phyloP scores from a whole-genome alignment of 2,113 vertebrate species.

The Benthochromis sp. region DNA sequence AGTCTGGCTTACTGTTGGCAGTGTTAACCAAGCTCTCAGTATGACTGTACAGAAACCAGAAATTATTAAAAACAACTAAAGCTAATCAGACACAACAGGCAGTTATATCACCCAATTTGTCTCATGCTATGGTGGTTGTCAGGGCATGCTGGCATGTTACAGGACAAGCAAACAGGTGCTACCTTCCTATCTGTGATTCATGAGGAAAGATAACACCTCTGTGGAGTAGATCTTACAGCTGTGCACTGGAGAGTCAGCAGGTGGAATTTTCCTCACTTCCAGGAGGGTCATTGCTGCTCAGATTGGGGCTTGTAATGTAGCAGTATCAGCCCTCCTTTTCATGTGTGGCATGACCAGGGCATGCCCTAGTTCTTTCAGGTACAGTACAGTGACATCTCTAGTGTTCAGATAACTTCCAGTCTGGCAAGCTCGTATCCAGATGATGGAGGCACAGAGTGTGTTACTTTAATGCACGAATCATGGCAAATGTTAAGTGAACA shows the following conservation, averaged over 20 bases:
- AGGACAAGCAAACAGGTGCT: background rate
- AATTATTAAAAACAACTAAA: background rate
- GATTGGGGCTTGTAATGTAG: background rate
- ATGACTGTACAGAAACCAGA: background rate
- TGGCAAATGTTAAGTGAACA: background rate
- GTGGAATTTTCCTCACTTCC: background rate
- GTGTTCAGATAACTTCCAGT: background rate
- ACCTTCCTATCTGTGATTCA: background rate
- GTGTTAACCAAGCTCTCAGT: background rate
- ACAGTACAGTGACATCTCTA: background rate
- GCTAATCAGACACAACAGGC: background rate
- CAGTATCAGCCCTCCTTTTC: background rate
- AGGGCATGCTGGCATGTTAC: background rate
- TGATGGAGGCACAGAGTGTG: background rate
- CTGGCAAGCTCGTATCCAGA: background rate
- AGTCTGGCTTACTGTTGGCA: background rate
- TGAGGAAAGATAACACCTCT: background rate
- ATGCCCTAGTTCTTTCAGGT: background rate
- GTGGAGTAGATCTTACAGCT: background rate
- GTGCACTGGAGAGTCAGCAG: background rate
- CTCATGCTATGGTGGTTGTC: background rate
- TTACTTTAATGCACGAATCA: background rate
- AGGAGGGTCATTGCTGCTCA: background rate
- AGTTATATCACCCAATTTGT: background rate
- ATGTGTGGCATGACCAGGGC: background rate